Evolutionary conservation across 2,113 vertebrate genomes (phyloP).

Genomic region (Nothobranchius furzeri): DNA sequence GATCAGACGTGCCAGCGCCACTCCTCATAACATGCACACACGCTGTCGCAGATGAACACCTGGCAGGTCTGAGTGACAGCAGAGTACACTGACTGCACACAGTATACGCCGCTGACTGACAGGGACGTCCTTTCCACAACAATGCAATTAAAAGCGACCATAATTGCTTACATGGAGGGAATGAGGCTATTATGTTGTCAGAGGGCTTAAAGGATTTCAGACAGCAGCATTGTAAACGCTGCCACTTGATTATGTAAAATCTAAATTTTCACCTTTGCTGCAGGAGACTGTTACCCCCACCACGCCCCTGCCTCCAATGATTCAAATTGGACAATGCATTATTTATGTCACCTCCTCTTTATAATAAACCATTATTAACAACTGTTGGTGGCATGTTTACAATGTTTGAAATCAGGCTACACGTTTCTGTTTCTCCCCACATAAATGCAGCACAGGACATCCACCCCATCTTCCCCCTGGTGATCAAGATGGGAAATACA

Average conservation of each 20-base stretch:
- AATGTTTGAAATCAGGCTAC: slow-evolving; percentile 58
- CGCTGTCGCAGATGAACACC: slow-evolving; percentile 19
- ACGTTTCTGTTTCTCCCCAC: slow-evolving; percentile 24
- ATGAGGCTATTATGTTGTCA: slow-evolving; percentile 62
- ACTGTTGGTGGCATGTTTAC: slow-evolving; percentile 64
- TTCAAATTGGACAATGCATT: slow-evolving; percentile 44
- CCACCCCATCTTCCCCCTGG: slow-evolving; percentile 64
- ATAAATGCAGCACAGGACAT: slow-evolving; percentile 33
- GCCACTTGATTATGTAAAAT: slow-evolving; percentile 38
- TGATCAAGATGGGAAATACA: slow-evolving; percentile 46
- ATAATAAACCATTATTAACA: slow-evolving; percentile 48
- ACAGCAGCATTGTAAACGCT: slow-evolving; percentile 41
- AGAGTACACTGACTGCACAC: slow-evolving; percentile 10
- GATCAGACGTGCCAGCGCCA: slow-evolving; percentile 60
- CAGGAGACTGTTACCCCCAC: slow-evolving; percentile 13
- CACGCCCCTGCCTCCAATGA: not conserved
- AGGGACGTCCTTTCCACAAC: slow-evolving; percentile 49
- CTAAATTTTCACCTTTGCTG: slow-evolving; percentile 16
- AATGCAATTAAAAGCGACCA: slow-evolving; percentile 66
- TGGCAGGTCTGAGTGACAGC: slow-evolving; percentile 57
- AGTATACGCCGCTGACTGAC: slow-evolving; percentile 44
- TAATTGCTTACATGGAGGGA: slow-evolving; percentile 49
- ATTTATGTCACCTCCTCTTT: slow-evolving; percentile 44
- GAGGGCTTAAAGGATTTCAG: slow-evolving; percentile 53
- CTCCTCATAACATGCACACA: slow-evolving; percentile 7